A percentile compares a stretch with the other conserved stretches of the same genome.
Conservation (phyloP, 2,113 vertebrate genomes). For the Maccullochella peelii region DNA sequence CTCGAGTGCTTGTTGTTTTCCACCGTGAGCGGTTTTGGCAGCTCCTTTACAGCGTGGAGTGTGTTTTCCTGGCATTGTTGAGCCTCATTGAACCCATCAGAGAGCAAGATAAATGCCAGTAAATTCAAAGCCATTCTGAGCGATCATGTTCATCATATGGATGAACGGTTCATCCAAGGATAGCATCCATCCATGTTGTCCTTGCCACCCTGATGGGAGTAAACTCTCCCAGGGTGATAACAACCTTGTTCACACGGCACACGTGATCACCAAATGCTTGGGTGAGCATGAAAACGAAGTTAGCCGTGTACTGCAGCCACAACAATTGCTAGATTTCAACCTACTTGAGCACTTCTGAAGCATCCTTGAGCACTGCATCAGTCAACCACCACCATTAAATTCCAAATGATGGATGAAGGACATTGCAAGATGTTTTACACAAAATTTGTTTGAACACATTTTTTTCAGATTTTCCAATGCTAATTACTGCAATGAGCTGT, state of each 20-base stretch:
- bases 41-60: conserved; percentile 25
- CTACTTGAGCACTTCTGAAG: conserved; percentile 8
- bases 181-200: conserved; percentile 60
- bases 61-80: conserved; percentile 32
- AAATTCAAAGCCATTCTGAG: conserved; percentile 58
- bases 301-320: not conserved
- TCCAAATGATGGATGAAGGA: not conserved
- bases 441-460: not conserved
- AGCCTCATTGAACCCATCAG: conserved; percentile 46
- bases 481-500: conserved; percentile 10
- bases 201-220: conserved; percentile 35
- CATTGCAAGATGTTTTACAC: not conserved
- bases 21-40: conserved; percentile 29
- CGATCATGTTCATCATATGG: conserved; percentile 49
- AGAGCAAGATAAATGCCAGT: conserved; percentile 53
- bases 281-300: conserved; percentile 40
- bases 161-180: conserved; percentile 68
- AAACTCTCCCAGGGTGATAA: conserved; percentile 29
- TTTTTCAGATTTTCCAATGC: not conserved
- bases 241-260: conserved; percentile 24
- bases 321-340: not conserved
- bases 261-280: conserved; percentile 28
- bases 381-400: not conserved
- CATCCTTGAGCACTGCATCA: not conserved
- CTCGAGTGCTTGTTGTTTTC: conserved; percentile 39